Conservation (phyloP, 2,888 invertebrate genomes). For the Corythucha ciliata region DNA sequence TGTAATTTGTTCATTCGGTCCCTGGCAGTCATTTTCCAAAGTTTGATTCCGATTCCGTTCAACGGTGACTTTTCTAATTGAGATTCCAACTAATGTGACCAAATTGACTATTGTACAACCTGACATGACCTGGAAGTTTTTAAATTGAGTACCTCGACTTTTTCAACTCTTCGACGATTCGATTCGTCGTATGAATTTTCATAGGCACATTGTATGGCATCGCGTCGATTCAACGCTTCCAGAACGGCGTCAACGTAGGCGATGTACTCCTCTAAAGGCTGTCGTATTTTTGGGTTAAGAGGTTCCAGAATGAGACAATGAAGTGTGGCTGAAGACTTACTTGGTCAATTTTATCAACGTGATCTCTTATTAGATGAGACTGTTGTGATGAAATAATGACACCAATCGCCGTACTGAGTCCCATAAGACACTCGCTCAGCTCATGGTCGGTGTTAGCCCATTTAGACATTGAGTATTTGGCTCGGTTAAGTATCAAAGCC, state of each 20-base stretch:
- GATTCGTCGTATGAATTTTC: slow-evolving; percentile 55
- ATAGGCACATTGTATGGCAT: slow-evolving; percentile 54
- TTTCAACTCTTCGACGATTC: slow-evolving; percentile 51
- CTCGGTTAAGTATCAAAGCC: slow-evolving; percentile 14
- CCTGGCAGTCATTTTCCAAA: slow-evolving; percentile 53
- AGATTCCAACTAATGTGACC: no score
- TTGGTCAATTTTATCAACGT: slow-evolving; percentile 3
- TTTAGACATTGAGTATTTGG: slow-evolving; percentile 29
- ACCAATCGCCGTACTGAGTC: slow-evolving; percentile 19
- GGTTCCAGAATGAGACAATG: not conserved
- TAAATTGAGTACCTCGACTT: slow-evolving; percentile 46
- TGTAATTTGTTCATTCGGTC: slow-evolving; percentile 47
- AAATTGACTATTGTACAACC: not conserved
- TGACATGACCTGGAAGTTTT: not conserved
- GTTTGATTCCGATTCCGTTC: slow-evolving; percentile 39
- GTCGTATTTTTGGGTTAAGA: no score
- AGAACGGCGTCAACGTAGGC: slow-evolving; percentile 58
- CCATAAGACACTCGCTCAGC: slow-evolving; percentile 20
- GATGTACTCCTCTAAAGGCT: slow-evolving; percentile 51
- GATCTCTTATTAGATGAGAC: slow-evolving; percentile 22
- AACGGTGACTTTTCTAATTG: no score
- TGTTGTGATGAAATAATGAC: slow-evolving; percentile 23
- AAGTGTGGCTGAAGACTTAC: not conserved
- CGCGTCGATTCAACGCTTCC: slow-evolving; percentile 53
- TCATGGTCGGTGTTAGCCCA: slow-evolving; percentile 32